phyloP scores from a whole-genome alignment of 2,113 vertebrate genomes.

The Engraulis encrasicolus region DNA sequence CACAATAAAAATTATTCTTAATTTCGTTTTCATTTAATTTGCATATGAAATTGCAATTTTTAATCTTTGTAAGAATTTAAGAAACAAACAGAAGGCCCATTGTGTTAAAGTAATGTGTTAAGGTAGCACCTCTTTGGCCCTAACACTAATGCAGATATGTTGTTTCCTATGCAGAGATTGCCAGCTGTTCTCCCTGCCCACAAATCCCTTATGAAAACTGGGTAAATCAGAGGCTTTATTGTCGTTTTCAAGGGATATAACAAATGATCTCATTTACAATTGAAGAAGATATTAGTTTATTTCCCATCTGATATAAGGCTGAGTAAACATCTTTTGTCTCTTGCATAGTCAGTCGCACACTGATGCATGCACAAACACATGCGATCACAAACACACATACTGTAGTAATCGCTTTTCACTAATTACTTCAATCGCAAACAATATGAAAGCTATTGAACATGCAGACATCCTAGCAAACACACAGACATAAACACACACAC shows the following conservation, averaged over 20 bases:
- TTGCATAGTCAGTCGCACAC: background rate
- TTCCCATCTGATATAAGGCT: background rate
- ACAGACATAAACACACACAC: too few relatives aligned
- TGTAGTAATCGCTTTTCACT: background rate
- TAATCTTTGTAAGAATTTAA: background rate
- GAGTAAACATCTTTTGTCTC: background rate
- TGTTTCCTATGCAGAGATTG: background rate
- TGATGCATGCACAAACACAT: background rate
- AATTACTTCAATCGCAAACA: background rate
- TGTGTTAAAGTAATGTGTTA: background rate
- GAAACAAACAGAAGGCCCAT: background rate
- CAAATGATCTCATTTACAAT: background rate
- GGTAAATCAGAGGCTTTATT: background rate
- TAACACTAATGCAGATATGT: background rate
- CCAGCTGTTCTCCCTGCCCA: background rate
- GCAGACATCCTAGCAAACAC: too few relatives aligned
- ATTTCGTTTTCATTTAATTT: background rate
- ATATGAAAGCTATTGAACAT: too few relatives aligned
- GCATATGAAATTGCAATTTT: background rate
- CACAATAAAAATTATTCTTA: background rate
- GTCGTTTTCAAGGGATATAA: background rate
- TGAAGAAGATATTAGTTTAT: conserved; percentile 11
- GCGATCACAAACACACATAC: background rate
- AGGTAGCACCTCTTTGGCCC: background rate
- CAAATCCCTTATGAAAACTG: background rate